phyloP scores from a whole-genome alignment of 2,797 vertebrate species.

The Valencia hispanica region DNA sequence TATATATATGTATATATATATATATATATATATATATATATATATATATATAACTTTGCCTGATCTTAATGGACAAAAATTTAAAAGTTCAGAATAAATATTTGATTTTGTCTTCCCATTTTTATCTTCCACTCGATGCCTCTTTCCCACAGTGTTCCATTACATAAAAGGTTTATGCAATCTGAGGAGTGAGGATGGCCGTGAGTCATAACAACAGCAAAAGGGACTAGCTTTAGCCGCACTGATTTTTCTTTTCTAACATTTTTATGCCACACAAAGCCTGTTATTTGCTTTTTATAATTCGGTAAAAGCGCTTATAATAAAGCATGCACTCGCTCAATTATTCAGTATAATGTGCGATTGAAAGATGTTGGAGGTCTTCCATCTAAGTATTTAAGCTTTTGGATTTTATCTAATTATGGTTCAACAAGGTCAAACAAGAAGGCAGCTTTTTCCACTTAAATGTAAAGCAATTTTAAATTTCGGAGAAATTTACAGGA shows the following conservation, averaged over 20 bases:
- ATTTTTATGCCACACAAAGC: constrained; percentile 31
- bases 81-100: constrained; percentile 79
- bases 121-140: constrained; percentile 77
- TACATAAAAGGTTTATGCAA: constrained; percentile 86
- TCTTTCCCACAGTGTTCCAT: constrained; percentile 81
- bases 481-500: not conserved
- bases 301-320: constrained; percentile 22
- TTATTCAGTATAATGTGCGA: constrained; percentile 13
- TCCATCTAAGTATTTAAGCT: not conserved
- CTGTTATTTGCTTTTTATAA: constrained; percentile 32
- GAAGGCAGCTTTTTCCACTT: constrained; percentile 44
- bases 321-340: constrained; percentile 14
- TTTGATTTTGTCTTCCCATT: constrained; percentile 82
- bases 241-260: constrained; percentile 62
- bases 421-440: constrained; percentile 22
- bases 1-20: not conserved
- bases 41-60: constrained; percentile 21
- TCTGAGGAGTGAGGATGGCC: constrained; percentile 74
- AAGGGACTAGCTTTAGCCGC: constrained; percentile 65
- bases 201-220: constrained; percentile 79
- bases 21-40: not conserved
- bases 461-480: constrained; percentile 44
- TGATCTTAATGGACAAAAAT: constrained; percentile 58
- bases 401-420: constrained; percentile 15
- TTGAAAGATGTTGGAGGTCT: constrained; percentile 11